Evolutionary conservation across 2,797 vertebrate genomes (phyloP).

Genomic region (Rhodeus uyekii): DNA sequence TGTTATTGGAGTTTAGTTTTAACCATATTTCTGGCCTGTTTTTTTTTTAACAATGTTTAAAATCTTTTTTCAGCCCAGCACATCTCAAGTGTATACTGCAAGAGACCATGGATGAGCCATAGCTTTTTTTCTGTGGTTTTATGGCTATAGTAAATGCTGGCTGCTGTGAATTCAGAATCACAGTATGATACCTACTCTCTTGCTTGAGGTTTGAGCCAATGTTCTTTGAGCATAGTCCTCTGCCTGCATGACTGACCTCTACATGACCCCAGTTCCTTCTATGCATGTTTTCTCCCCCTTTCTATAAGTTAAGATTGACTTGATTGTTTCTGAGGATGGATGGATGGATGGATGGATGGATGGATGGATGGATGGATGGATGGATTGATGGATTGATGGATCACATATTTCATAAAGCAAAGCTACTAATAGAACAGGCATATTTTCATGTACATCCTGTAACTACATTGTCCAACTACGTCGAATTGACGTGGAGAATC

Average conservation of each 20-base stretch:
- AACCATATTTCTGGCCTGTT: not conserved
- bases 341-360: too few species aligned
- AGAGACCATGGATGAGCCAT: not conserved
- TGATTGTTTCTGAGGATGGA: not conserved
- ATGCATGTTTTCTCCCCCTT: not conserved
- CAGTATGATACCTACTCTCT: not conserved
- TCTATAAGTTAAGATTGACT: not conserved
- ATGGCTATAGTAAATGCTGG: constrained; percentile 1
- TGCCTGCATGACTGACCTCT: constrained; percentile 28
- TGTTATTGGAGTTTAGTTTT: not conserved
- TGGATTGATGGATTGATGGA: too few species aligned
- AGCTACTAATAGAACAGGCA: not conserved
- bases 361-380: too few species aligned
- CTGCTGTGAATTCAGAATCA: constrained; percentile 29
- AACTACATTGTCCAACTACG: not conserved
- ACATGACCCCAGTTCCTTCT: constrained; percentile 26
- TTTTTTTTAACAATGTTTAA: constrained; percentile 9
- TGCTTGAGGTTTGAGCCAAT: constrained; percentile 23
- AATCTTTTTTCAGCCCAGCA: not conserved
- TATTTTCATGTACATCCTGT: not conserved
- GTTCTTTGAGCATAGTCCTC: constrained; percentile 16
- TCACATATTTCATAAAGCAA: not conserved
- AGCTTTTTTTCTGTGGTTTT: constrained; percentile 2
- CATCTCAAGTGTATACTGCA: not conserved
- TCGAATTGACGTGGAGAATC: not conserved